Conservation (phyloP, 2,888 invertebrate genomes). For the Agrotis clavis region DNA sequence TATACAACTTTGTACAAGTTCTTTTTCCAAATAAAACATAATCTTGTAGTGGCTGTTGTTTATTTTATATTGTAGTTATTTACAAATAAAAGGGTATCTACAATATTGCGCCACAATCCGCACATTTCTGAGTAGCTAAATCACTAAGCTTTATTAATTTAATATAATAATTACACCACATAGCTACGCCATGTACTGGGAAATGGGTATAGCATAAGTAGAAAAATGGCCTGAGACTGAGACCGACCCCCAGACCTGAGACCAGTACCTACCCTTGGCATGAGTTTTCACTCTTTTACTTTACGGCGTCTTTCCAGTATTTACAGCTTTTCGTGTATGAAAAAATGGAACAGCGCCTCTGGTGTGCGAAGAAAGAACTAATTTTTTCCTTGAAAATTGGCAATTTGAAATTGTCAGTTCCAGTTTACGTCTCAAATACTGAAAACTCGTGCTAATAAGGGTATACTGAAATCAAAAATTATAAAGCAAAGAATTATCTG, state of each 20-base stretch:
- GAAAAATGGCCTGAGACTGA: constrained; percentile 23
- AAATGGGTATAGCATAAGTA: constrained; percentile 21
- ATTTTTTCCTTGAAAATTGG: too few relatives aligned
- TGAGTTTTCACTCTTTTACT: too few relatives aligned
- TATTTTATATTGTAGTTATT: constrained; percentile 63
- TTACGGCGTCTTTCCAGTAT: too few relatives aligned
- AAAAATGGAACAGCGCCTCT: too few relatives aligned
- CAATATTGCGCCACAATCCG: constrained; percentile 44
- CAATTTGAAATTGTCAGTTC: too few relatives aligned
- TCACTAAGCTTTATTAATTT: constrained; percentile 52
- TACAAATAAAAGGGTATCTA: constrained; percentile 57
- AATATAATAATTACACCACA: constrained; percentile 38
- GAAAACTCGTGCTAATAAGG: too few relatives aligned
- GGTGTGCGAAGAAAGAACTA: too few relatives aligned
- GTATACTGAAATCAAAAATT: constrained; percentile 20
- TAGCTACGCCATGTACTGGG: constrained; percentile 52
- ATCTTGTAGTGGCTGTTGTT: constrained; percentile 61
- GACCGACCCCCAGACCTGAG: too few relatives aligned
- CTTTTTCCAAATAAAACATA: constrained; percentile 31
- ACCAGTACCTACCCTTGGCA: too few relatives aligned
- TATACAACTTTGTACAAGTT: neutral
- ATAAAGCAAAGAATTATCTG: constrained; percentile 23
- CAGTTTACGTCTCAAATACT: too few relatives aligned
- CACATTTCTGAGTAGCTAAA: constrained; percentile 51
- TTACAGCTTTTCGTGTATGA: too few relatives aligned